Conservation (phyloP, 2,888 invertebrate genomes). For the Polietes domitor region DNA sequence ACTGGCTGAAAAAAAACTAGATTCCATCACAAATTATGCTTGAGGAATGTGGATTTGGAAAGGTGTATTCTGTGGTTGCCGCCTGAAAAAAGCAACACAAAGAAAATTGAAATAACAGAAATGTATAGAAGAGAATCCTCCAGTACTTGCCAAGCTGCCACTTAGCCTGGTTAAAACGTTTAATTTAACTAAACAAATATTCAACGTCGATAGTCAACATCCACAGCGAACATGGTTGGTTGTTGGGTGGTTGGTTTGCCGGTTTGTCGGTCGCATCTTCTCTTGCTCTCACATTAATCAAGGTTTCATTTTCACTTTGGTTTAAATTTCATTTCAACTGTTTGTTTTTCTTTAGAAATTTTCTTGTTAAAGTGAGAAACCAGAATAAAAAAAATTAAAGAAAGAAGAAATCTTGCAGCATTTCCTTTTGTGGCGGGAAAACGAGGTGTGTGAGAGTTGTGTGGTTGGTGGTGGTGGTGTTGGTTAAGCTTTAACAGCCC, state of each 20-base stretch:
- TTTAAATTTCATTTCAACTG: conserved; percentile 3
- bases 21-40: conserved; percentile 50
- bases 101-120: too few species aligned
- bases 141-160: too few species aligned
- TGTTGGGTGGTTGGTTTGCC: not conserved
- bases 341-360: not conserved
- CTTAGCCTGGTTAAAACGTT: not conserved
- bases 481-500: conserved; percentile 28
- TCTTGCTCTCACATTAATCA: not conserved
- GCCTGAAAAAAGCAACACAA: too few species aligned
- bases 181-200: not conserved
- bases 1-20: conserved; percentile 43
- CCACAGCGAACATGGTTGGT: not conserved
- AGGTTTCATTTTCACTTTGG: conserved; percentile 25
- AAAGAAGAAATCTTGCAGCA: not conserved
- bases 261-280: not conserved
- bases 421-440: conserved; percentile 36
- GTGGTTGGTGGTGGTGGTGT: not conserved
- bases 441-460: not conserved
- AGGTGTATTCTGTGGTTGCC: conserved; percentile 39
- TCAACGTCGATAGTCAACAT: not conserved
- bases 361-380: conserved; percentile 10
- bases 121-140: too few species aligned
- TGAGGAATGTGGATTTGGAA: conserved; percentile 65
- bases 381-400: not conserved